A percentile compares a stretch with the other conserved stretches of the same genome.
phyloP scores from a whole-genome alignment of 2,797 vertebrate genomes.

The Pipistrellus pipistrellus region DNA sequence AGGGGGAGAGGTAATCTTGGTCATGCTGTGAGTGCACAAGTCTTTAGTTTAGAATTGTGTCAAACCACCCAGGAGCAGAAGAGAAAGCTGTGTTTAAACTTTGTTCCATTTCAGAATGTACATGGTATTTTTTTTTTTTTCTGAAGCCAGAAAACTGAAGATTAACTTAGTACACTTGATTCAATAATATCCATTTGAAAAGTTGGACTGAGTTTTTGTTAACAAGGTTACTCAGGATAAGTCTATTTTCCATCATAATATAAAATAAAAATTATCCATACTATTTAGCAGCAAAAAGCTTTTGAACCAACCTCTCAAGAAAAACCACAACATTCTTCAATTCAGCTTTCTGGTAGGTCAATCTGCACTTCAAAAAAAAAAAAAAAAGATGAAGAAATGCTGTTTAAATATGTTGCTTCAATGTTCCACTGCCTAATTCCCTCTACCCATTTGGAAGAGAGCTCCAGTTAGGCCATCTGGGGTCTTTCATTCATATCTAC shows the following conservation, averaged over 20 bases:
- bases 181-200: constrained; percentile 66
- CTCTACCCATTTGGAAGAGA: neutral
- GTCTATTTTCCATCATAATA: constrained; percentile 74
- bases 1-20: constrained; percentile 59
- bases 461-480: neutral
- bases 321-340: constrained; percentile 80
- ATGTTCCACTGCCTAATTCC: neutral
- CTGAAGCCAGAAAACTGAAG: constrained; percentile 67
- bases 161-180: constrained; percentile 62
- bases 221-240: constrained; percentile 42
- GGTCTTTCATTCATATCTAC: constrained; percentile 24
- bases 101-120: constrained; percentile 70
- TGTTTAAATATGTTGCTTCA: constrained; percentile 33
- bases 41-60: constrained; percentile 76
- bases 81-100: constrained; percentile 74
- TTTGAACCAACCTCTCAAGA: constrained; percentile 77
- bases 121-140: constrained; percentile 51
- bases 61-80: constrained; percentile 79
- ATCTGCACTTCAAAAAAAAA: constrained; percentile 1
- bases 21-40: constrained; percentile 67
- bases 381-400: neutral
- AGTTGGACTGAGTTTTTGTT: constrained; percentile 64
- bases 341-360: constrained; percentile 74
- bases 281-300: constrained; percentile 68
- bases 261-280: constrained; percentile 78